Conservation (phyloP, 1,140 invertebrate species). For the Antheraea pernyi region DNA sequence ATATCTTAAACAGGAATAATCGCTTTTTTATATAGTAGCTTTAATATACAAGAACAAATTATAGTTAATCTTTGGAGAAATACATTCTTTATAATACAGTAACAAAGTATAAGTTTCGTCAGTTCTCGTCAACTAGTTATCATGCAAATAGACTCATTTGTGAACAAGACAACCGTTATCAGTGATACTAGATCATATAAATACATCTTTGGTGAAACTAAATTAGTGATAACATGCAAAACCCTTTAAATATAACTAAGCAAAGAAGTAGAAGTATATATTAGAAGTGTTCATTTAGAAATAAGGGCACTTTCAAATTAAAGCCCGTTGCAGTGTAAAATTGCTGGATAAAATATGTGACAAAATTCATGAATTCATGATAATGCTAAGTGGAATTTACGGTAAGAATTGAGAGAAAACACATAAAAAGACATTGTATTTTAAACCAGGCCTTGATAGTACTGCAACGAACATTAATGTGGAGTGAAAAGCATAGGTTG, state of each 20-base stretch:
- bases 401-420: no score
- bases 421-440: no score
- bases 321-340: neutral
- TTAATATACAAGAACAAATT: no score
- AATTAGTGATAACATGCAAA: neutral
- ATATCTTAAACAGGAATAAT: no score
- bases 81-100: no score
- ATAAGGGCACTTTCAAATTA: neutral
- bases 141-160: neutral
- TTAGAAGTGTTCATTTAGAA: neutral
- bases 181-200: neutral
- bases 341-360: neutral
- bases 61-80: no score
- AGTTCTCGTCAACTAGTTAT: neutral
- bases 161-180: neutral
- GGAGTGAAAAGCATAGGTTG: neutral
- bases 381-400: no score
- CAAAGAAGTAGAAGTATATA: neutral
- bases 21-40: no score
- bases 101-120: no score
- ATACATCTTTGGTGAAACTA: neutral
- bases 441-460: neutral
- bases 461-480: neutral
- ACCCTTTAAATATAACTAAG: neutral
- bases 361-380: no score